Evolutionary conservation across 2,113 vertebrate genomes (phyloP), one percentile per base, ranked within the genome.

Genomic region (Crotalus horridus): DNA sequence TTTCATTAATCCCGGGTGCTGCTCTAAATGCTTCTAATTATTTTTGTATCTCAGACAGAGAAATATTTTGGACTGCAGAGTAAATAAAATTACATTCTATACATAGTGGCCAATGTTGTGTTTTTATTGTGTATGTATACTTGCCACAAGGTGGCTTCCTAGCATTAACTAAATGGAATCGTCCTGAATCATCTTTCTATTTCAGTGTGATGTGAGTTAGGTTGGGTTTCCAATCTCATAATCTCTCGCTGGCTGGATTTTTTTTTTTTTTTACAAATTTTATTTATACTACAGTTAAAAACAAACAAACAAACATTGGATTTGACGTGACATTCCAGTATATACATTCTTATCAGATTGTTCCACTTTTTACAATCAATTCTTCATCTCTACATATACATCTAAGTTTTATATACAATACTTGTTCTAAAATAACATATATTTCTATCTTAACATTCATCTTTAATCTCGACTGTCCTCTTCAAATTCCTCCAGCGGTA

Each of bases 21-120:
- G 59, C 24, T 88, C 91, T n/a, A 55, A 88, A 74, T 55, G 91
- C 91, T 92, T 92, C n/a, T 29, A 55, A 88, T 74, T 92, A 92
- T 92, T 92, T 92, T 92, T 92, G 91, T 88, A 88, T 88, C 64
- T 88, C 8, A 6, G 87, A 29, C 74, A 92, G 91, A 92, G 26
- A 43, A 88, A 43, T 92, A 92, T 88, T 92, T 92, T 92, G 91
- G 51, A 54, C 55, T 26, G 91, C 48, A 13, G 48, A 29, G 12
- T 74, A 88, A 92, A 92, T 92, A 92, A 92, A 92, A 17, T 46
- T 29, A 59, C 4, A 3, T 48, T 74, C 90, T 91, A 33, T 33
- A 43, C 21, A 69, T 9, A 11, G 1, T 7, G 5, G 39, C 23
- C 43, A 8, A 20, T 11, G 17, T 6, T 74, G 91, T 61, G 29